A percentile compares a stretch with the other conserved stretches of the same genome.
Conservation (phyloP, 2,113 vertebrate genomes). For the Bombycilla garrulus region DNA sequence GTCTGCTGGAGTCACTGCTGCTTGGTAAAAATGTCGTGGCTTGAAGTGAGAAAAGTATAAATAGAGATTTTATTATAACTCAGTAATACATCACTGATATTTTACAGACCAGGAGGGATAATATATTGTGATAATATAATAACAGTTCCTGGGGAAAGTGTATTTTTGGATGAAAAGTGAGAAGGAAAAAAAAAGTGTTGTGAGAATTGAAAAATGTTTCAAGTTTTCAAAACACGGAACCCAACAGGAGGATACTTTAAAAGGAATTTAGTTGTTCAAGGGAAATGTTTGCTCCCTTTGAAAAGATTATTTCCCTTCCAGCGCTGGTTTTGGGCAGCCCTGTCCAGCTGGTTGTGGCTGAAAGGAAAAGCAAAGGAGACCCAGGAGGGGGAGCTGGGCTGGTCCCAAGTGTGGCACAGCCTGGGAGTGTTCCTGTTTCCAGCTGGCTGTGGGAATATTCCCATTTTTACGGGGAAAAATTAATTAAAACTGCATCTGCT, state of each 20-base stretch:
- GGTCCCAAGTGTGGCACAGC: rapidly evolving
- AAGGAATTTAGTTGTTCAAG: neutral
- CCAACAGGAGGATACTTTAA: neutral
- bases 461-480: neutral
- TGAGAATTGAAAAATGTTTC: neutral
- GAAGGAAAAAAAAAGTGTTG: neutral
- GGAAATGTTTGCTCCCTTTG: neutral
- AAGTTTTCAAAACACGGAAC: neutral
- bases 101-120: neutral
- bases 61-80: neutral
- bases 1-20: neutral
- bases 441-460: neutral
- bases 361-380: neutral
- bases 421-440: neutral
- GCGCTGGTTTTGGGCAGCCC: neutral
- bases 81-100: neutral
- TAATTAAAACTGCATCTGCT: neutral
- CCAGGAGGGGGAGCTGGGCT: neutral
- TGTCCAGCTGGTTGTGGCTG: neutral
- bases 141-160: neutral
- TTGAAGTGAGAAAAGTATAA: neutral
- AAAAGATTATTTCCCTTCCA: neutral
- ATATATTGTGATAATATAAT: neutral
- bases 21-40: neutral
- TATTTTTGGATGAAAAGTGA: slow-evolving; percentile 29